Conservation (phyloP, 2,888 invertebrate genomes). For the Leucania comma region DNA sequence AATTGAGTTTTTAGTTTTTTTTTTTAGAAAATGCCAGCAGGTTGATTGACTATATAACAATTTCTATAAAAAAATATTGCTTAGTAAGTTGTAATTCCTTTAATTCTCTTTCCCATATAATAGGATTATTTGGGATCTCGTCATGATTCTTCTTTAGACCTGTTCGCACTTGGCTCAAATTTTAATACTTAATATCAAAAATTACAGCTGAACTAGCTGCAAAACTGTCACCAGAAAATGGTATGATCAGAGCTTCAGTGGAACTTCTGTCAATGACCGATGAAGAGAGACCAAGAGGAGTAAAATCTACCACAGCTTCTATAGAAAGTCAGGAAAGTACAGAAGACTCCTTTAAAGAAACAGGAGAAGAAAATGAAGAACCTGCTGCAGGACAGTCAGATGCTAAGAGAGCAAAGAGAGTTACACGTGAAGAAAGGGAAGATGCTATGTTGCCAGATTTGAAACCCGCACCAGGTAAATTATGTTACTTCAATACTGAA, state of each 20-base stretch:
- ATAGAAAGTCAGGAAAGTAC: constrained; percentile 67
- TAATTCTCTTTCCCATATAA: background rate
- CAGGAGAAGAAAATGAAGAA: constrained; percentile 70
- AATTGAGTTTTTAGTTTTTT: too few relatives aligned
- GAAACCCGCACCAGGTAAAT: constrained; percentile 92
- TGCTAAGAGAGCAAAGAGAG: constrained; percentile 81
- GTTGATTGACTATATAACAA: too few relatives aligned
- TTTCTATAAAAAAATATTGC: too few relatives aligned
- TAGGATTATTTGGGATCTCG: too few relatives aligned
- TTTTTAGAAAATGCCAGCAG: too few relatives aligned
- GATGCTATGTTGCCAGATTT: constrained; percentile 95
- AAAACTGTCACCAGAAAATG: constrained; percentile 93
- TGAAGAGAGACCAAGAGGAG: constrained; percentile 92
- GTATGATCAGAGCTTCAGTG: constrained; percentile 95
- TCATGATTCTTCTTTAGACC: background rate
- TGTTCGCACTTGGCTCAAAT: background rate
- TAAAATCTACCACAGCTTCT: constrained; percentile 73
- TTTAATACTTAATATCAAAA: background rate
- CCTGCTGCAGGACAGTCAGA: constrained; percentile 83
- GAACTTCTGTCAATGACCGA: constrained; percentile 94
- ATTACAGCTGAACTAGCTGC: constrained; percentile 89
- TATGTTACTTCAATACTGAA: too few relatives aligned
- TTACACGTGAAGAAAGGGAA: constrained; percentile 91
- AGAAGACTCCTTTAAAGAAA: constrained; percentile 65
- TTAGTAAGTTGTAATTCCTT: background rate